Evolutionary conservation across 2,113 vertebrate genomes (phyloP).

Genomic region (Carassius gibelio): DNA sequence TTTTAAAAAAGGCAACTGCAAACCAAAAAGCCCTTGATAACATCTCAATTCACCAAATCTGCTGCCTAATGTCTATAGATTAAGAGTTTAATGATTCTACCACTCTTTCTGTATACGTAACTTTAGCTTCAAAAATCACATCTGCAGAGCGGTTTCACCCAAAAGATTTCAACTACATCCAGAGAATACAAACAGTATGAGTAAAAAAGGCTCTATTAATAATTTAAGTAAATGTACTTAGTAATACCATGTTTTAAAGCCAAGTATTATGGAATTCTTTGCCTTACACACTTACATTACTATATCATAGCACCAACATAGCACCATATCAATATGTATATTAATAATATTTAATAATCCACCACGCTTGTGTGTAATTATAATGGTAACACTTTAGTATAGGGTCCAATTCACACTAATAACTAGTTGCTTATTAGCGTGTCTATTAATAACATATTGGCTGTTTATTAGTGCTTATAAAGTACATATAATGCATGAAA

Average conservation of each 20-base stretch:
- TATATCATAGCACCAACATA: not conserved
- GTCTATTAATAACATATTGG: too few relatives aligned
- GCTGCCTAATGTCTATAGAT: not conserved
- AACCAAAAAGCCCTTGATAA: conserved; percentile 14
- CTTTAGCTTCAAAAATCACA: not conserved
- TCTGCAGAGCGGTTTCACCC: not conserved
- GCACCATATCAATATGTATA: too few relatives aligned
- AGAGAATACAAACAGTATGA: not conserved
- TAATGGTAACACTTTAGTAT: too few relatives aligned
- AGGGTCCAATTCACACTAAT: too few relatives aligned
- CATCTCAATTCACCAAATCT: not conserved
- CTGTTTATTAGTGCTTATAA: too few relatives aligned
- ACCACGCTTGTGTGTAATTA: too few relatives aligned
- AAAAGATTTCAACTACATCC: not conserved
- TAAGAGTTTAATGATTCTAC: conserved; percentile 22
- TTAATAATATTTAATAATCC: too few relatives aligned
- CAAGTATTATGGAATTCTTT: not conserved
- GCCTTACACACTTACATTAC: too few relatives aligned
- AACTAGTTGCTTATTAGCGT: too few relatives aligned
- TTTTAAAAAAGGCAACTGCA: conserved; percentile 2
- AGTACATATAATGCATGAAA: too few relatives aligned
- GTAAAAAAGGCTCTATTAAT: not conserved
- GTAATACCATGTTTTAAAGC: not conserved
- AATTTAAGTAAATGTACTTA: not conserved
- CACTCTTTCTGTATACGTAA: not conserved